Evolutionary conservation across 2,888 invertebrate species (phyloP), one percentile per base, ranked within the genome.

Genomic region (Tachina lurida): DNA sequence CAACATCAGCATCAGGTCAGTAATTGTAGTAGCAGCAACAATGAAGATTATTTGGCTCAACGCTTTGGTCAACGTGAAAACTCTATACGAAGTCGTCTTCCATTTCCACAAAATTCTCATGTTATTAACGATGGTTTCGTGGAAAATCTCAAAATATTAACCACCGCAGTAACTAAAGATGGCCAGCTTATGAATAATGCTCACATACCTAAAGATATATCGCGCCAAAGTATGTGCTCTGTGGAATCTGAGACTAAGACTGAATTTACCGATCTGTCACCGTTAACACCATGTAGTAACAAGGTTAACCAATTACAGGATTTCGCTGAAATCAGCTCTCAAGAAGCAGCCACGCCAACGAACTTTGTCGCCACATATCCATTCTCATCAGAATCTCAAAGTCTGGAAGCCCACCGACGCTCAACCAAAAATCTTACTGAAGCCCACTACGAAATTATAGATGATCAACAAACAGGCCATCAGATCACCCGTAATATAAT

Each of bases 371-470:
- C 93, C 19, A 92, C 92, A 12, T 91, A 90, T 87, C 92, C 93
- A 3, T 93, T 91, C 75, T 93, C 92, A 39, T 93, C 93, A n/a
- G 93, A 93, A 80, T 92, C 93, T 52, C 93, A 92, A 87, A 92
- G 92, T 81, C 89, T 93, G 70, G 93, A 93, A 84, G 93, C 93
- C 43, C 92, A 93, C 88, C 91, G 93, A 9, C 90, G 93, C 13
- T 92, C 93, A 39, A 93, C 93, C 1, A 93, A 93, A 87, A 92
- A 93, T 70, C 94, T 95, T 0, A 94, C 95, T 0, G 95, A 95
- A 87, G 94, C 95, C 1, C 95, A 95, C 88, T 95, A 95, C 89
- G 95, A 95, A 89, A 89, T 93, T 88, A 92, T 93, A 88, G 91
- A 92, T 82, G 93, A 92, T 63, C 73, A 85, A 74, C 82, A 85